phyloP scores from a whole-genome alignment of 2,113 vertebrate genomes.

The Nicator chloris region DNA sequence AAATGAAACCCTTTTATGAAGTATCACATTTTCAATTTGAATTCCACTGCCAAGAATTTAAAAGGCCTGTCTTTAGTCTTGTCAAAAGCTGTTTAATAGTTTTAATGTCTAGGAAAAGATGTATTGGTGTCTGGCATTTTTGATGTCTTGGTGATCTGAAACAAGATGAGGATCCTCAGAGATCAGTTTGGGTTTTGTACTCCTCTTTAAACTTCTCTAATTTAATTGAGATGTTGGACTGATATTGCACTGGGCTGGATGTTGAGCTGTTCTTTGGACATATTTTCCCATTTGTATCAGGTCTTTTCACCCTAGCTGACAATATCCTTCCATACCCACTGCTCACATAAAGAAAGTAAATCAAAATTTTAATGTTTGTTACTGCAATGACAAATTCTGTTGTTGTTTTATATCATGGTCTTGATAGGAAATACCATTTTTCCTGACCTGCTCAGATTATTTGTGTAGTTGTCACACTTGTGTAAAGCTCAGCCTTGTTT shows the following conservation, averaged over 20 bases:
- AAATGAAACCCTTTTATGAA: not conserved
- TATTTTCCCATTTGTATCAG: not conserved
- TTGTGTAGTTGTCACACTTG: not conserved
- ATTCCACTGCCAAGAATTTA: not conserved
- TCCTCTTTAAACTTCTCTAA: not conserved
- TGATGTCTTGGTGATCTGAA: not conserved
- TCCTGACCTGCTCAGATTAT: not conserved
- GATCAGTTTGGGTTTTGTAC: not conserved
- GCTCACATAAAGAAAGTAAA: not conserved
- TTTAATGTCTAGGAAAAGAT: not conserved
- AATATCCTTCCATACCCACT: not conserved
- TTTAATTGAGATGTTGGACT: not conserved
- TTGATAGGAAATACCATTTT: not conserved
- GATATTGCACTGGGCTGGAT: not conserved
- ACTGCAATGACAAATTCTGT: not conserved
- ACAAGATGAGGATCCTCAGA: not conserved
- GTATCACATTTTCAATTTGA: not conserved
- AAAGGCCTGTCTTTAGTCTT: not conserved
- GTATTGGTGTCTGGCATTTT: not conserved
- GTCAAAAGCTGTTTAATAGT: not conserved
- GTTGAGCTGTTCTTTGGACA: not conserved
- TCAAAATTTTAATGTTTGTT: not conserved
- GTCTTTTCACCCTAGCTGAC: not conserved
- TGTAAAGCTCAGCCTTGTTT: not conserved
- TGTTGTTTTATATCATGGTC: not conserved